Base-by-base conservation (phyloP, 2,888 invertebrate species). In the Harpalus rufipes region DNA sequence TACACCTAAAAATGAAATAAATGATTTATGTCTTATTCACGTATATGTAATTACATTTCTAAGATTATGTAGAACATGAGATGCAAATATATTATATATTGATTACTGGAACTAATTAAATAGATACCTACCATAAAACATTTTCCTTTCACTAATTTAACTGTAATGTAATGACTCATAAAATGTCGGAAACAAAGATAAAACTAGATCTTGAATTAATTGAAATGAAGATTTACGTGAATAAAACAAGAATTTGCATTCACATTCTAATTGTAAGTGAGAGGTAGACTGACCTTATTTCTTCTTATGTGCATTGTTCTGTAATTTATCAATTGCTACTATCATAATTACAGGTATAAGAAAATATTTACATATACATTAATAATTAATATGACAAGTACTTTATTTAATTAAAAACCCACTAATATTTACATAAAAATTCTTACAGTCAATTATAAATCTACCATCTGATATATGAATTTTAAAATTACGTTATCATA, bases 331-430 rank as follows among this genome's bases (percentile, higher is more conserved):
- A 63, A 21, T 68, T 32, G 39, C 41, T 39, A n/a, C 68, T 21
- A 68, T 4, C 4, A 32, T 32, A 32, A 32, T 32, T 32, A 32
- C 32, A 5, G 0, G 6, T 32, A 8, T 63, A 25, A 63, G 18
- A 21, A 63, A 63, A 25, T 5, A 68, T 10, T 63, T 63, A 39
- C n/a, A 68, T 68, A 39, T 7, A 39, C 41, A 32, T 12, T 68
- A 7, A 68, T 39, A 68, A 68, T 32, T 32, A 68, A 32, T 14
- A 68, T 39, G 39, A 68, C 68, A 68, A 68, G n/a, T 39, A 63
- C 32, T 68, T 68, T 68, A 25, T 65, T 65, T n/a, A 39, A 25
- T n/a, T n/a, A 39, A 65, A 21, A 21, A 21, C 1, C 21, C 3
- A 21, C 21, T 7, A 1, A 10, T 63, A 63, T 12, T 21, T 63